Conservation (phyloP, 2,113 vertebrate species). For the Martes martes region DNA sequence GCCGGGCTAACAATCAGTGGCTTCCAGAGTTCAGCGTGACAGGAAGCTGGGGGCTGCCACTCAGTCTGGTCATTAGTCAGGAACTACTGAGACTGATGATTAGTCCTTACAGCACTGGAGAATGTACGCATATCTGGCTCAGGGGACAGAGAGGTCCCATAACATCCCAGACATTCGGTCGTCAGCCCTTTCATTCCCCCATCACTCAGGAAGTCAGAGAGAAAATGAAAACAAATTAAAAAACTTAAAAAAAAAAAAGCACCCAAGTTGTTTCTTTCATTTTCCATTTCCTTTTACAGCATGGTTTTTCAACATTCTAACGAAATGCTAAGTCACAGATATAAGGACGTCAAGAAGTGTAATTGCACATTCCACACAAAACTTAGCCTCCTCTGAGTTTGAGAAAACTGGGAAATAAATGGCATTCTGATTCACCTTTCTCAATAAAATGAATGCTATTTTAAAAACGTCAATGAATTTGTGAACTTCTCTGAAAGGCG, state of each 20-base stretch:
- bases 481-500: constrained; percentile 43
- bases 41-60: background rate
- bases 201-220: constrained; percentile 38
- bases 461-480: background rate
- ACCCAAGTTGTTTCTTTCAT: constrained; percentile 9
- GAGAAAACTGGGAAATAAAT: constrained; percentile 56
- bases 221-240: constrained; percentile 40
- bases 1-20: background rate
- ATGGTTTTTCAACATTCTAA: constrained; percentile 47
- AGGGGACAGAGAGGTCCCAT: constrained; percentile 22
- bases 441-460: constrained; percentile 24
- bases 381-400: constrained; percentile 37
- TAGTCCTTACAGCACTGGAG: background rate
- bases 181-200: background rate
- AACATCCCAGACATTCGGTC: constrained; percentile 19
- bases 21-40: constrained; percentile 27
- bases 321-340: constrained; percentile 51
- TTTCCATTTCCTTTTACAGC: constrained; percentile 47
- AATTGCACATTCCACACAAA: background rate
- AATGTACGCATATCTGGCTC: background rate
- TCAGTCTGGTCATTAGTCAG: background rate
- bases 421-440: constrained; percentile 55
- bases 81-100: background rate
- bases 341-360: constrained; percentile 18
- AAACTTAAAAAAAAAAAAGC: background rate